These are phyloP conservation scores for Trachelus troglodyta DNA, from an alignment of 2,888 invertebrate species.

Conservation along the genomic window DNA sequence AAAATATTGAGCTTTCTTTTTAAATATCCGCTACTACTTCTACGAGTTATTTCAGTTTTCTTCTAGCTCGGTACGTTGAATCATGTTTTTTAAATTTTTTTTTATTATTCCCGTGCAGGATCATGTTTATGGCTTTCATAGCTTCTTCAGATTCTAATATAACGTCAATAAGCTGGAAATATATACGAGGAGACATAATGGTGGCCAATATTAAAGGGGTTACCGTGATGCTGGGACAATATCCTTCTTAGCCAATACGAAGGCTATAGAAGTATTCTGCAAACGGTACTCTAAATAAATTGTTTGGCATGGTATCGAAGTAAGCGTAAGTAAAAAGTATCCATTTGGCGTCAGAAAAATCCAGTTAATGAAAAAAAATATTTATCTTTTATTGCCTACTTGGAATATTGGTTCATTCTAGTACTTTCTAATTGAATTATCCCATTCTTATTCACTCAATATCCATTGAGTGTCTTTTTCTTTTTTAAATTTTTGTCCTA, in stretches of 20 bases:
- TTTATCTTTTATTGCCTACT: neutral
- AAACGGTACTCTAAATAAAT: neutral
- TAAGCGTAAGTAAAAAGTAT: neutral
- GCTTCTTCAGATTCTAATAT: slow-evolving; percentile 19
- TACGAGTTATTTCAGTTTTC: no score
- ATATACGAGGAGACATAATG: slow-evolving; percentile 13
- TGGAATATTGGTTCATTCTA: neutral
- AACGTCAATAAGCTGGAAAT: slow-evolving; percentile 18
- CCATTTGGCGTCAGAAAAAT: neutral
- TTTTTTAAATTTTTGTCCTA: fast-evolving
- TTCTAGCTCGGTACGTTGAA: neutral
- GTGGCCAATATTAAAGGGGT: slow-evolving; percentile 11
- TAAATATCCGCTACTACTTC: no score
- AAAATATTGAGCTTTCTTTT: neutral
- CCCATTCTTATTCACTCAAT: neutral
- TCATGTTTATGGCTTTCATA: neutral
- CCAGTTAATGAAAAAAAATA: neutral
- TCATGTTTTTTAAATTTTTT: slow-evolving; percentile 7
- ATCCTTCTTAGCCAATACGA: neutral
- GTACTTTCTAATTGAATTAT: neutral
- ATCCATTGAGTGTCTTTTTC: neutral
- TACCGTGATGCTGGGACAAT: slow-evolving; percentile 7
- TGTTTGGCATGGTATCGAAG: neutral
- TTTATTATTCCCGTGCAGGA: neutral
- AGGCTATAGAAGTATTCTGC: neutral